Percentiles rank a stretch among this genome's conserved stretches.
These are phyloP conservation scores for Gymnodraco acuticeps DNA, from an alignment of 2,797 vertebrate genomes.

Conservation along the genomic window DNA sequence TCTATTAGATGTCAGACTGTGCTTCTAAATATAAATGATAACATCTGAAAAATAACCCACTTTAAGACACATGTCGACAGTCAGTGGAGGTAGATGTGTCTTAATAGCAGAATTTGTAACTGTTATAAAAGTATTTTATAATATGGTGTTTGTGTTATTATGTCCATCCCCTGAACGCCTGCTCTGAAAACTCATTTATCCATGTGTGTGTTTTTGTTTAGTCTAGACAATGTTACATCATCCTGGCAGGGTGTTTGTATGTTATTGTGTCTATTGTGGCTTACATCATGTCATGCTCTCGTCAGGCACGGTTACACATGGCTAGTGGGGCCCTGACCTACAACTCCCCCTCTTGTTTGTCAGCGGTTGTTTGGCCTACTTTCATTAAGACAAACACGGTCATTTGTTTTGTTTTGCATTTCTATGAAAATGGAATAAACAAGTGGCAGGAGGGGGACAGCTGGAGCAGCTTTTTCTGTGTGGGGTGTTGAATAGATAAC, in stretches of 20 bases:
- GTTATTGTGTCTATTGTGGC: slow-evolving; percentile 81
- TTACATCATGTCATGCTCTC: slow-evolving; percentile 72
- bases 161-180: not conserved
- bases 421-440: slow-evolving; percentile 83
- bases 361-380: slow-evolving; percentile 86
- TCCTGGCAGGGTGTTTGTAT: slow-evolving; percentile 63
- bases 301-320: slow-evolving; percentile 75
- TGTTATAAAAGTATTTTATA: not conserved
- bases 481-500: not conserved
- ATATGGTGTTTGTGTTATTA: slow-evolving; percentile 28
- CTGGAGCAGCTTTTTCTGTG: slow-evolving; percentile 33
- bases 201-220: slow-evolving; percentile 49
- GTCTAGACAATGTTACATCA: slow-evolving; percentile 82
- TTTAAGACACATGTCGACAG: not conserved
- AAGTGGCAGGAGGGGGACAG: slow-evolving; percentile 53
- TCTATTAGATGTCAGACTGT: not conserved
- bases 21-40: not conserved
- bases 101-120: not conserved
- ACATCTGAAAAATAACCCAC: not conserved
- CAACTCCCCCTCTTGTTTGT: slow-evolving; percentile 83
- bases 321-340: slow-evolving; percentile 82
- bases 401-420: slow-evolving; percentile 84
- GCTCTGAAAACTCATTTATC: slow-evolving; percentile 28
- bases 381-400: slow-evolving; percentile 83
- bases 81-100: not conserved